Conservation (phyloP, 2,888 invertebrate species). For the Eupeodes luniger region DNA sequence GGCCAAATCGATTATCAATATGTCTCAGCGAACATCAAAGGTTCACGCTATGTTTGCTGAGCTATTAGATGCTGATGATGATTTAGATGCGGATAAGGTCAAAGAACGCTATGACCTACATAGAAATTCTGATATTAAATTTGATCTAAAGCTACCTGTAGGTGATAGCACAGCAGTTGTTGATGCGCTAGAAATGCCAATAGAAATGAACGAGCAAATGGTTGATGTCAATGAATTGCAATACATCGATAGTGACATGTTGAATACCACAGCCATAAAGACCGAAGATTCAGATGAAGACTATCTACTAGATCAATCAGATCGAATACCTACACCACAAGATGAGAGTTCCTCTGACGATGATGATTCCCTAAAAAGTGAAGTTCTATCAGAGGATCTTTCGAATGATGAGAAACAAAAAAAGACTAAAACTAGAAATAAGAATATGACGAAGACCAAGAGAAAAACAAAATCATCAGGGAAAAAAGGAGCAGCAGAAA, state of each 20-base stretch:
- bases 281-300: conserved; percentile 29
- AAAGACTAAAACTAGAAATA: neutral
- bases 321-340: neutral
- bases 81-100: conserved; percentile 9
- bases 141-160: conserved; percentile 17
- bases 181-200: conserved; percentile 12
- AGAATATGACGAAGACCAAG: neutral
- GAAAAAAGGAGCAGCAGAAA: too few relatives aligned
- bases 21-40: conserved; percentile 12
- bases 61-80: conserved; percentile 13
- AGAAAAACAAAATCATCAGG: neutral
- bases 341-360: conserved; percentile 1
- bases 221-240: conserved; percentile 19
- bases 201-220: conserved; percentile 38
- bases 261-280: conserved; percentile 8
- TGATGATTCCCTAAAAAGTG: conserved; percentile 27
- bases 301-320: neutral
- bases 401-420: neutral
- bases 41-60: conserved; percentile 24
- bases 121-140: conserved; percentile 13
- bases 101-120: conserved; percentile 17
- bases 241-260: conserved; percentile 13
- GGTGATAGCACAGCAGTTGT: neutral
- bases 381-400: conserved; percentile 14
- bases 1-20: conserved; percentile 19